Percentiles rank a stretch among this genome's conserved stretches.
Evolutionary conservation across 2,888 invertebrate genomes (phyloP).

Genomic region (Trissoscelio sp.): DNA sequence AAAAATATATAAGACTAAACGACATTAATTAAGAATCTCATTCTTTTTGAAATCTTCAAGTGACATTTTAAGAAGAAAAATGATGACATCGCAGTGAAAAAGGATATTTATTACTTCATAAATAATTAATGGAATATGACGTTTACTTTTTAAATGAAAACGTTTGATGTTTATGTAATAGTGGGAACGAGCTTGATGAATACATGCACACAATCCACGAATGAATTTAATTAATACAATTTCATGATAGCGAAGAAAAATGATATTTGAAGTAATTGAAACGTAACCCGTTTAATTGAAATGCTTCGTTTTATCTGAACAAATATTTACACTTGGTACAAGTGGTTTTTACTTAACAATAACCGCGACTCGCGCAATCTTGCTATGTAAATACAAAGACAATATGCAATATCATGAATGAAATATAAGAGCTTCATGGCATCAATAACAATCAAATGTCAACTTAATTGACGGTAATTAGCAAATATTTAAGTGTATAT

Average conservation of each 20-base stretch:
- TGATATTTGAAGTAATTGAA: not conserved
- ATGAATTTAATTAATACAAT: constrained; percentile 7
- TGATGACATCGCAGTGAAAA: not conserved
- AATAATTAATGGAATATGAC: not conserved
- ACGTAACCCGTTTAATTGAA: constrained; percentile 8
- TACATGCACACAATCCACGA: not conserved
- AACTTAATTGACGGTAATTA: not conserved
- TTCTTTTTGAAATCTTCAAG: no score
- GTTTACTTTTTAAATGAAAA: not conserved
- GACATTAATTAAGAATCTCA: no score
- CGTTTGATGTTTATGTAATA: not conserved
- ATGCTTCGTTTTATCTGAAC: constrained; percentile 11
- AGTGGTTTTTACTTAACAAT: constrained; percentile 3
- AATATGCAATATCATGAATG: not conserved
- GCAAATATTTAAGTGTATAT: not conserved
- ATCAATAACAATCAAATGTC: not conserved
- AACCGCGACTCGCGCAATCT: not conserved
- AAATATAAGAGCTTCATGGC: not conserved
- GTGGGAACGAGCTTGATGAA: not conserved
- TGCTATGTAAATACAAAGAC: not conserved
- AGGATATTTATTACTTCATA: not conserved
- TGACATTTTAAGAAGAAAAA: not conserved
- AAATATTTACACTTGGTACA: not conserved
- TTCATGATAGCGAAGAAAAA: not conserved
- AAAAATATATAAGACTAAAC: no score